phyloP scores from a whole-genome alignment of 2,113 vertebrate genomes.

The Gadus chalcogrammus region DNA sequence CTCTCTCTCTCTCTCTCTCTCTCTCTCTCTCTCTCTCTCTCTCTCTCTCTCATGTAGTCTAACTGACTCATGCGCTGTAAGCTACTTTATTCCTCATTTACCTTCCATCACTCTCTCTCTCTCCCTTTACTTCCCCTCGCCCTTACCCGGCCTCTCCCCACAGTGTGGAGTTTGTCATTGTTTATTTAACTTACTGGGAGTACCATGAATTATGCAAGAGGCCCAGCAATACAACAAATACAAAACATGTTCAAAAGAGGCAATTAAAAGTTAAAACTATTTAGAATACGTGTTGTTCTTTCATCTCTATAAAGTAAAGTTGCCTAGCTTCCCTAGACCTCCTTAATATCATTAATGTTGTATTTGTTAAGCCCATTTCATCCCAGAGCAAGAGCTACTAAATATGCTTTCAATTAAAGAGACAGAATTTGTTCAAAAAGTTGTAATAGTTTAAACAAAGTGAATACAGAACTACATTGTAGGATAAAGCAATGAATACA shows the following conservation, averaged over 20 bases:
- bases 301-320: not conserved
- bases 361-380: no score
- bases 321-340: no score
- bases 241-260: not conserved
- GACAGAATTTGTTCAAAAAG: no score
- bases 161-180: not conserved
- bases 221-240: not conserved
- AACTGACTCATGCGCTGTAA: not conserved
- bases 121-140: not conserved
- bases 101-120: not conserved
- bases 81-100: not conserved
- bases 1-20: conserved; percentile 2
- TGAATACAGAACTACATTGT: no score
- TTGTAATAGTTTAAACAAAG: no score
- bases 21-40: not conserved
- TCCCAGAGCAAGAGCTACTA: no score
- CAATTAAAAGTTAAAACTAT: not conserved
- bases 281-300: not conserved
- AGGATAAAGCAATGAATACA: no score
- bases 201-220: not conserved
- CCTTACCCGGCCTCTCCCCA: not conserved
- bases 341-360: no score
- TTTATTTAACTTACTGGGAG: not conserved
- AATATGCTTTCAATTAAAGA: no score
- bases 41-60: not conserved